Percentiles rank a stretch among this genome's conserved stretches.
These are phyloP conservation scores for Anguilla megastoma DNA, from an alignment of 2,797 vertebrate species.

Conservation along the genomic window DNA sequence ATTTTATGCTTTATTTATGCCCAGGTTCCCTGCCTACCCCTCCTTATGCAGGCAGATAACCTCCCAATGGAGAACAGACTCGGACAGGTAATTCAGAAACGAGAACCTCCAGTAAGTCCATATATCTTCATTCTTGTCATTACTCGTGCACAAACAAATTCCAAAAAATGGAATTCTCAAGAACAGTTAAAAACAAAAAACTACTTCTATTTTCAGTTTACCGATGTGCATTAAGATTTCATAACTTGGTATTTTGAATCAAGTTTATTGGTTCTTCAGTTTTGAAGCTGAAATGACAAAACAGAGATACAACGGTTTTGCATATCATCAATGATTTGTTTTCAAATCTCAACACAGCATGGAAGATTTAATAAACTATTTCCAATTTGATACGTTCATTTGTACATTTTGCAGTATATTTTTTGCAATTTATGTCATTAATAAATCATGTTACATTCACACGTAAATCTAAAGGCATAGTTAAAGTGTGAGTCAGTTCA, in stretches of 20 bases:
- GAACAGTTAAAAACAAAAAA: not conserved
- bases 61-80: not conserved
- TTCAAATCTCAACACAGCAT: not conserved
- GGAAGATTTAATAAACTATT: not conserved
- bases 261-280: too few species aligned
- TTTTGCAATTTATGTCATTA: not conserved
- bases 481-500: not conserved
- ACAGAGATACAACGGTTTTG: too few species aligned
- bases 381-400: not conserved
- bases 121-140: not conserved
- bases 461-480: not conserved
- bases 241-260: too few species aligned
- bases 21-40: not conserved
- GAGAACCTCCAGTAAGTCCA: not conserved
- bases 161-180: not conserved
- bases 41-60: not conserved
- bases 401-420: too few species aligned
- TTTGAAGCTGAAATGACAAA: too few species aligned
- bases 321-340: too few species aligned
- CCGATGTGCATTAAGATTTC: too few species aligned
- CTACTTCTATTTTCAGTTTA: too few species aligned
- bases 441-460: not conserved
- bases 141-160: not conserved
- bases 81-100: not conserved
- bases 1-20: not conserved